Evolutionary conservation across 2,888 invertebrate species (phyloP).

Genomic region (Eurytoma adleriae): DNA sequence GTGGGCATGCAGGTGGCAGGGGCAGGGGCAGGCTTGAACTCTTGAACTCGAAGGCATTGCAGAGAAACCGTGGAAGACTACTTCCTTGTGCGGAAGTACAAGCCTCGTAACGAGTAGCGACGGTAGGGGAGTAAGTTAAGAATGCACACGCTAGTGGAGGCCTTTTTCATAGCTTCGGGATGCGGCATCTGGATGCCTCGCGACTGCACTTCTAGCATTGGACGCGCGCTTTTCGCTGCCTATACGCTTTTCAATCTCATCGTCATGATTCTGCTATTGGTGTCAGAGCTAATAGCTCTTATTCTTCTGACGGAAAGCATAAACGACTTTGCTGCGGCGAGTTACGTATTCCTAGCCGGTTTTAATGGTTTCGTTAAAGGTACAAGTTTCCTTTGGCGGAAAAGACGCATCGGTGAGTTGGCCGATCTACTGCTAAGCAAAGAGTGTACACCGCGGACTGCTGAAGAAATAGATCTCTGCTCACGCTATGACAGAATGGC

Average conservation of each 20-base stretch:
- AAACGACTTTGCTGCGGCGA: not conserved
- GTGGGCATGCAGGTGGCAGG: no score
- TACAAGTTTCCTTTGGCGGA: constrained; percentile 11
- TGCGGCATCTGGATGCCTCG: no score
- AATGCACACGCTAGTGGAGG: no score
- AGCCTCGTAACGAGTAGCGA: no score
- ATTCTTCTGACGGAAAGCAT: not conserved
- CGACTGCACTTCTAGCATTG: no score
- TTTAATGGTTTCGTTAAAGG: constrained; percentile 33
- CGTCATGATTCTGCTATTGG: not conserved
- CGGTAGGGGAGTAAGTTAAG: no score
- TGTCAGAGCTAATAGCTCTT: not conserved
- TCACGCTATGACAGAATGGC: not conserved
- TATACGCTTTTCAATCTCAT: not conserved
- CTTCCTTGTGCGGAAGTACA: no score
- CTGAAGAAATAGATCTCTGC: not conserved
- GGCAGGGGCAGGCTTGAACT: no score
- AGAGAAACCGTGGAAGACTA: no score
- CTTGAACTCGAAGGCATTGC: no score
- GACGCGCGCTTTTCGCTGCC: no score
- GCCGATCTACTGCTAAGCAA: constrained; percentile 9
- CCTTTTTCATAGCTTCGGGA: no score
- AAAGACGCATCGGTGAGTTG: constrained; percentile 20
- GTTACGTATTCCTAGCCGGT: not conserved
- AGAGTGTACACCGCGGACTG: constrained; percentile 4